These are phyloP conservation scores for Nymphalis c-album DNA, from an alignment of 2,888 invertebrate species.

Conservation along the genomic window DNA sequence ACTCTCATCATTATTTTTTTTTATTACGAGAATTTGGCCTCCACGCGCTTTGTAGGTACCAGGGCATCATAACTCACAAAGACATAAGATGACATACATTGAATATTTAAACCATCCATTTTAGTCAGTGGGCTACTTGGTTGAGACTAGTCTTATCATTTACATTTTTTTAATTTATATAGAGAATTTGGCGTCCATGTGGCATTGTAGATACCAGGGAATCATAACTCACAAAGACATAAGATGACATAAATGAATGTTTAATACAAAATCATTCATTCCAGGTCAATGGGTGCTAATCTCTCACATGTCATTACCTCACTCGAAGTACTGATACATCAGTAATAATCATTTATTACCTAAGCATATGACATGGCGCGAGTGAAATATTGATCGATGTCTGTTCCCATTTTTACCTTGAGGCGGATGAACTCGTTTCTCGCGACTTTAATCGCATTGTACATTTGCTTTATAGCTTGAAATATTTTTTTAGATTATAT, in stretches of 20 bases:
- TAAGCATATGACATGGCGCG: constrained; percentile 44
- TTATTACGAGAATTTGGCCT: too few relatives aligned
- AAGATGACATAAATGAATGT: constrained; percentile 18
- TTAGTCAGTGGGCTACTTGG: background rate
- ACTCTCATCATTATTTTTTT: too few relatives aligned
- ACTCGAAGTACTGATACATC: constrained; percentile 39
- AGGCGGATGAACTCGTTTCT: background rate
- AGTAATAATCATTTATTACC: constrained; percentile 65
- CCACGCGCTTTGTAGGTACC: too few relatives aligned
- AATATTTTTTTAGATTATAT: too few relatives aligned
- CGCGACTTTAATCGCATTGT: background rate
- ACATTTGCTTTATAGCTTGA: background rate
- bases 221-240: constrained; percentile 19
- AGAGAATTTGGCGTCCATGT: too few relatives aligned
- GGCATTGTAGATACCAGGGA: background rate
- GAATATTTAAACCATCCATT: constrained; percentile 9
- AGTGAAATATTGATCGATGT: constrained; percentile 50
- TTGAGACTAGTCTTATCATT: too few relatives aligned
- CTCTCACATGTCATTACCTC: constrained; percentile 59
- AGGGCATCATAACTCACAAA: too few relatives aligned
- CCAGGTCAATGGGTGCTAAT: constrained; percentile 49
- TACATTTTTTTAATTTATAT: too few relatives aligned
- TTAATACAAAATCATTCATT: constrained; percentile 25
- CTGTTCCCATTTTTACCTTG: constrained; percentile 43
- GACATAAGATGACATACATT: too few relatives aligned